Base-by-base conservation (phyloP, 1,140 invertebrate genomes). In the Pachyrhynchus sulphureomaculatus region DNA sequence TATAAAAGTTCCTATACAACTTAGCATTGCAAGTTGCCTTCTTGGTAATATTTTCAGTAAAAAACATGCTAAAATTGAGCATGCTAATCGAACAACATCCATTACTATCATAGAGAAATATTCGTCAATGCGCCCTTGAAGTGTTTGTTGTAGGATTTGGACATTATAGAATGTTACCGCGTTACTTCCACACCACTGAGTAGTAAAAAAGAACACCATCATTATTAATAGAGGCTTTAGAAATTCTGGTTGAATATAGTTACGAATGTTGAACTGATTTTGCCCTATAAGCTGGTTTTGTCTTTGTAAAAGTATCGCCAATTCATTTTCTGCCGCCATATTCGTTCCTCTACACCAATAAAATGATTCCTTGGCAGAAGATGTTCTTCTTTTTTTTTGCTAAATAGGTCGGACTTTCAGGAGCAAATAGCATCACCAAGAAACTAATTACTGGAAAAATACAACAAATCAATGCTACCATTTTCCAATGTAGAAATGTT, bases 141-240 rank as follows among this genome's bases (percentile, higher is more conserved):
- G 72, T 1, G 44, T 29, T 6, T 81, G 78, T 49, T 80, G 74
- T 66, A 82, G 80, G 21, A 84, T 85, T 26, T 80, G 76, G n/a
- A 88, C 85, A 1, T 86, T 84, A 71, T 90, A 90, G 73, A 88
- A 91, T 36, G 83, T 83, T 1, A 90, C 78, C 0, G 85, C 86
- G 69, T 90, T 86, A 0, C 83, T 77, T 0, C 86, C 86, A 12
- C 81, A 80, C 48, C 85, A 83, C 62, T 87, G 85, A 49, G 79
- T 78, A 0, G 82, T 80, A 34, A 84, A 73, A 64, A 87, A 86
- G 56, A 84, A 82, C 15, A 81, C 58, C 8, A 79, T 77, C 67
- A 85, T 78, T 9, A 87, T 81, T 1, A 79, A 52, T 12, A 87
- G 68, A 3, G 85, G 85, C 5, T 29, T 29, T 2, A 29, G 5